phyloP scores from a whole-genome alignment of 2,888 invertebrate species.

The Thecophora atra region DNA sequence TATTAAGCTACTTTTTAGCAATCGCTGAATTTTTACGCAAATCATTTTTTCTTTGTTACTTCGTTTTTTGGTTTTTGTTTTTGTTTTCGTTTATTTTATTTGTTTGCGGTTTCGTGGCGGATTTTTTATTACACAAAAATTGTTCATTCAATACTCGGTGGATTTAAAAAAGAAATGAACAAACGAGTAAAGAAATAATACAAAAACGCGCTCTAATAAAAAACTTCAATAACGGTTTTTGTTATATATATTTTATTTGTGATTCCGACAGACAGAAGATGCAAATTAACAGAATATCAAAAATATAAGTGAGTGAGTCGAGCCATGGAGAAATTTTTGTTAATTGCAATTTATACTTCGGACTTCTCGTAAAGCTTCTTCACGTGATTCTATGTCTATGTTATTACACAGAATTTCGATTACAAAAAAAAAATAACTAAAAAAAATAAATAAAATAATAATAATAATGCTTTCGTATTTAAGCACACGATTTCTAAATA shows the following conservation, averaged over 20 bases:
- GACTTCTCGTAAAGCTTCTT: too few relatives aligned
- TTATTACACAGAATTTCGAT: too few relatives aligned
- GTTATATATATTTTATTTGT: neutral
- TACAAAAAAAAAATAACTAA: too few relatives aligned
- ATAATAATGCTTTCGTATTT: too few relatives aligned
- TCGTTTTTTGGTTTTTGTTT: neutral
- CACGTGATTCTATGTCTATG: too few relatives aligned
- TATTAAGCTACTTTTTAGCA: conserved; percentile 17
- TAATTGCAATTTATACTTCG: too few relatives aligned
- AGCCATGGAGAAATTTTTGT: too few relatives aligned
- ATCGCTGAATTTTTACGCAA: neutral
- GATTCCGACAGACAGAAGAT: neutral
- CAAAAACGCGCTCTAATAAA: neutral
- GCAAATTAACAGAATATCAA: neutral
- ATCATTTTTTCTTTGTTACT: neutral
- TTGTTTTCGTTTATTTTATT: neutral
- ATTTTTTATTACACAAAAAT: too few relatives aligned
- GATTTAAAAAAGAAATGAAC: neutral
- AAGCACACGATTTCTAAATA: too few relatives aligned
- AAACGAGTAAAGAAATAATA: neutral
- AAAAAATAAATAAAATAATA: too few relatives aligned
- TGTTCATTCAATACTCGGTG: too few relatives aligned
- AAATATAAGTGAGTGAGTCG: too few relatives aligned
- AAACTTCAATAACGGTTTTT: neutral
- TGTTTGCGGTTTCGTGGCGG: neutral